These are phyloP conservation scores for Brienomyrus brachyistius DNA, from an alignment of 2,113 vertebrate genomes.

Conservation along the genomic window DNA sequence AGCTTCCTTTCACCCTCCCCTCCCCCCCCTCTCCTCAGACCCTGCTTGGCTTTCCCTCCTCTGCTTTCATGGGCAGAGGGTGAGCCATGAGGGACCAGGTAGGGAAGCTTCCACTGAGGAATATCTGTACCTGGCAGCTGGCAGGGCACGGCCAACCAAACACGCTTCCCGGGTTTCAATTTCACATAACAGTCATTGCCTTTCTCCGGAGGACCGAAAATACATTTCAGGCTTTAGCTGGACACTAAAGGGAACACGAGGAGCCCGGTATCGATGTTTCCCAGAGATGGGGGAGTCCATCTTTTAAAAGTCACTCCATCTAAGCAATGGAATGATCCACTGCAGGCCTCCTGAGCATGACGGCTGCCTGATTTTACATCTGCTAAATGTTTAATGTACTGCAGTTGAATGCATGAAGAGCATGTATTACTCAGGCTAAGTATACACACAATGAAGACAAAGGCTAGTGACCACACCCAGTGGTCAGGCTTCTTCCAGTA, in stretches of 20 bases:
- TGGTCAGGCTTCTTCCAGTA: conserved; percentile 6
- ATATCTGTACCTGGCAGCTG: conserved; percentile 16
- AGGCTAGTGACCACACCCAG: conserved; percentile 20
- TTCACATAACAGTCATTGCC: not conserved
- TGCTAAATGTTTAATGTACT: conserved; percentile 40
- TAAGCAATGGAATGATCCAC: not conserved
- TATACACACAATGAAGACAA: conserved; percentile 31
- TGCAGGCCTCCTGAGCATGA: not conserved
- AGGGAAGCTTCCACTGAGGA: not conserved
- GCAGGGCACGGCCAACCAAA: conserved; percentile 14
- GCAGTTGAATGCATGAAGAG: conserved; percentile 33
- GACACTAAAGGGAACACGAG: not conserved
- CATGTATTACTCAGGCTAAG: conserved; percentile 27
- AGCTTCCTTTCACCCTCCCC: not conserved
- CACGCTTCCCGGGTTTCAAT: not conserved
- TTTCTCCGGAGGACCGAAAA: not conserved
- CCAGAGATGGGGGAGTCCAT: not conserved
- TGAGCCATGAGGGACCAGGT: no score
- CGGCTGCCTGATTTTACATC: conserved; percentile 37
- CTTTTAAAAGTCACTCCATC: not conserved
- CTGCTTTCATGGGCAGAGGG: not conserved
- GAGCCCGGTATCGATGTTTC: not conserved
- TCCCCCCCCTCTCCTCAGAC: not conserved
- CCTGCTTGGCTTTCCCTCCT: not conserved
- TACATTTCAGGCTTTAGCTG: not conserved